A percentile compares a stretch with the other conserved stretches of the same genome.
Evolutionary conservation across 1,140 invertebrate species (phyloP).

Genomic region (Drosophila kepulauana): DNA sequence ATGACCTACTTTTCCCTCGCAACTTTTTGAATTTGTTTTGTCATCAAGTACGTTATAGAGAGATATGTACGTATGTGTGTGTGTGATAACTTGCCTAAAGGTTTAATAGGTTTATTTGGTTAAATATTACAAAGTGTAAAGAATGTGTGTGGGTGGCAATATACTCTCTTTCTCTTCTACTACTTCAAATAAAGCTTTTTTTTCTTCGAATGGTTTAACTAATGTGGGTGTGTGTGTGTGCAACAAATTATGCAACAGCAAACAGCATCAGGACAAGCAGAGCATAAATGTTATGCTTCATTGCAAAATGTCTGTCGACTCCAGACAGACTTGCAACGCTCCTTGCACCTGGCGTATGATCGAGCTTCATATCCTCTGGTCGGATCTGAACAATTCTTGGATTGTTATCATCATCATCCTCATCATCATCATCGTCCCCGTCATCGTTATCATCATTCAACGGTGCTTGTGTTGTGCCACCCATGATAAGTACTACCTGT

Average conservation of each 20-base stretch:
- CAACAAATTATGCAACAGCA: slow-evolving; percentile 30
- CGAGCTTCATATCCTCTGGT: slow-evolving; percentile 56
- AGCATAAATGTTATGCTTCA: slow-evolving; percentile 35
- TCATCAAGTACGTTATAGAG: slow-evolving; percentile 22
- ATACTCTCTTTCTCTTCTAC: slow-evolving; percentile 28
- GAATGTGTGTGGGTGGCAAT: slow-evolving; percentile 50
- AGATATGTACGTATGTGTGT: slow-evolving; percentile 11
- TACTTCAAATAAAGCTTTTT: slow-evolving; percentile 69
- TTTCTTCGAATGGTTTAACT: slow-evolving; percentile 55
- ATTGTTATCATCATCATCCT: not conserved
- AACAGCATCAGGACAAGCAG: slow-evolving; percentile 51
- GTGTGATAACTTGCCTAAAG: slow-evolving; percentile 39
- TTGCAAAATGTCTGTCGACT: not conserved
- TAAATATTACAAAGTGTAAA: slow-evolving; percentile 69
- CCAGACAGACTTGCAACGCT: slow-evolving; percentile 12
- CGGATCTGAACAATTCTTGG: slow-evolving; percentile 4
- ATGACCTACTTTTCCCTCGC: slow-evolving; percentile 70
- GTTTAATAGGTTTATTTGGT: slow-evolving; percentile 70
- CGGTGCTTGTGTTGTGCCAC: slow-evolving; percentile 31
- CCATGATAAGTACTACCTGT: slow-evolving; percentile 53
- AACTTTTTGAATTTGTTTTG: slow-evolving; percentile 79
- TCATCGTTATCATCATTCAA: not conserved
- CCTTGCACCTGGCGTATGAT: slow-evolving; percentile 1
- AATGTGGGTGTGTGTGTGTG: slow-evolving; percentile 14
- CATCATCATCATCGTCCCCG: slow-evolving; percentile 14